These are phyloP conservation scores for Tauraco hartlaubi DNA, from an alignment of 2,797 vertebrate species.

Conservation along the genomic window DNA sequence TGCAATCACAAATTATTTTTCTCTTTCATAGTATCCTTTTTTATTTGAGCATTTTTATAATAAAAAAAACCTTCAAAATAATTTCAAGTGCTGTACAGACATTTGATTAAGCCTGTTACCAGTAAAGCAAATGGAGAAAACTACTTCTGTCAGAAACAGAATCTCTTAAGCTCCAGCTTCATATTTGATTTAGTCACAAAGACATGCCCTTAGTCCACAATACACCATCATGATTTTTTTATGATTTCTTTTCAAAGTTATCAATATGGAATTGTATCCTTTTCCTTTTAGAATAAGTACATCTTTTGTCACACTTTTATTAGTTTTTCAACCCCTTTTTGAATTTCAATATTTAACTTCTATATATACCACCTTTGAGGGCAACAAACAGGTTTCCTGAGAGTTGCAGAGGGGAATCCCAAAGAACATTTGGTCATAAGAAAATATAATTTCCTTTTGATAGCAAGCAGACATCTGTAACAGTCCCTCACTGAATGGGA, in stretches of 20 bases:
- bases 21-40: neutral
- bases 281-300: neutral
- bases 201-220: neutral
- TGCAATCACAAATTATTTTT: neutral
- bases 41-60: neutral
- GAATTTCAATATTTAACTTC: neutral
- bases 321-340: neutral
- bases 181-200: neutral
- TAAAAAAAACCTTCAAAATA: neutral
- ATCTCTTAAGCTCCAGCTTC: neutral
- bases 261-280: neutral
- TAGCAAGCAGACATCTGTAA: constrained; percentile 19
- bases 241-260: neutral
- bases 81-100: neutral
- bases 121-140: neutral
- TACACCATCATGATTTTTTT: neutral
- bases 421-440: neutral
- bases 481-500: neutral
- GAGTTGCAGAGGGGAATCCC: neutral
- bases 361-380: neutral
- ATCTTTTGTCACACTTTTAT: neutral
- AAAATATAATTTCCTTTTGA: constrained; percentile 55
- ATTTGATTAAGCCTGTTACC: neutral
- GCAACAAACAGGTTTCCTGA: constrained; percentile 6
- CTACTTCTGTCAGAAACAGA: neutral